Evolutionary conservation across 2,797 vertebrate genomes (phyloP).

Genomic region (Adelosebastes latens): DNA sequence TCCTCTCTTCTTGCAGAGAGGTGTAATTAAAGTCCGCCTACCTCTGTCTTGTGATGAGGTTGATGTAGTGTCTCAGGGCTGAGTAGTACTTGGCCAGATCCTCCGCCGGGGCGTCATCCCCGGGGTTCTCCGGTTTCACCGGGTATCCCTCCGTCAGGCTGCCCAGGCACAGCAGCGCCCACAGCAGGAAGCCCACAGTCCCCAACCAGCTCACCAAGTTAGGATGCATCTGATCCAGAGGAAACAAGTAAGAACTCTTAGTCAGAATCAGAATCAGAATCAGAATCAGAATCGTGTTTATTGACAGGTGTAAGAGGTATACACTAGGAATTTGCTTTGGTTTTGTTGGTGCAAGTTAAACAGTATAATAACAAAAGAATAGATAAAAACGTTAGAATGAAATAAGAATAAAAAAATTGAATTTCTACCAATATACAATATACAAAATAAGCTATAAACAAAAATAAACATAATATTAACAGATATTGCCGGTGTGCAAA

Average conservation of each 20-base stretch:
- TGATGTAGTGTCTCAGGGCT: conserved; percentile 97
- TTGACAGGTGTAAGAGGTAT: too few relatives aligned
- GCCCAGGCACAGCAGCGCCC: conserved; percentile 91
- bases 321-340: too few relatives aligned
- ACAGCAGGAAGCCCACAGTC: conserved; percentile 87
- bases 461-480: too few relatives aligned
- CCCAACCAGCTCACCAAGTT: conserved; percentile 88
- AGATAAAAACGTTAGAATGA: too few relatives aligned
- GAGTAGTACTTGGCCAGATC: conserved; percentile 98
- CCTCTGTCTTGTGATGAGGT: conserved; percentile 99
- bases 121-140: conserved; percentile 94
- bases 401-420: too few relatives aligned
- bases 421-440: too few relatives aligned
- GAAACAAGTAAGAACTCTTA: not conserved
- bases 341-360: too few relatives aligned
- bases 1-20: not conserved
- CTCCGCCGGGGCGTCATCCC: conserved; percentile 94
- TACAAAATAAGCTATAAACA: too few relatives aligned
- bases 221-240: conserved; percentile 87
- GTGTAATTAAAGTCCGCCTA: conserved; percentile 59
- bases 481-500: too few relatives aligned
- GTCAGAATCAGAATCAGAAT: too few relatives aligned
- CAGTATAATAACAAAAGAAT: too few relatives aligned
- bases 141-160: conserved; percentile 93
- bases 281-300: too few relatives aligned